Base-by-base conservation (phyloP, 2,113 vertebrate genomes). In the Anguilla rostrata region DNA sequence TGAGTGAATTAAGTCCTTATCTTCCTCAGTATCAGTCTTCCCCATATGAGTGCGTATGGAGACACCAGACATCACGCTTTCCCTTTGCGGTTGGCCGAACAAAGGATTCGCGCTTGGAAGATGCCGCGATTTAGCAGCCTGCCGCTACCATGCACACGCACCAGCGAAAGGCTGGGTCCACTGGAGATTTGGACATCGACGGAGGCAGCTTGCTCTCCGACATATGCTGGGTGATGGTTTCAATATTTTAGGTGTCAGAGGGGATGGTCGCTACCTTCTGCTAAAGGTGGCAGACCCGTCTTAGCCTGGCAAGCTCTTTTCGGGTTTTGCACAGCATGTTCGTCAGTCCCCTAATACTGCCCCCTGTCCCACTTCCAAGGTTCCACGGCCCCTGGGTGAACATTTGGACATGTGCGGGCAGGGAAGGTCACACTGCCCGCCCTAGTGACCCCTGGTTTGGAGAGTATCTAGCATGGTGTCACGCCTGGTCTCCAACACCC, bases 201-300 rank as follows among this genome's bases (percentile, higher is more conserved):
- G 26, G 29, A 82, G 43, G 66, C 34, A 16, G 66, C 71, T 71
- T 7, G 66, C 26, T 11, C 66, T 22, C 82, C 78, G 71, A 83
- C 86, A 87, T 87, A 83, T 83, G 82, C 71, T 57, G n/a, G 63
- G 82, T 83, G 83, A 87, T 82, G 12, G 22, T 83, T 66, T 78
- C 82, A 57, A 78, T 82, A 57, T 43, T 83, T n/a, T 34, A 81
- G 81, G 9, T 79, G 49, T 79, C 82, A n/a, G 66, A 2, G 71
- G 86, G 82, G 86, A 79, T 29, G 0, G 86, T 43, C 46, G 4
- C 26, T 34, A 22, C 85, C 86, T 83, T 87, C 86, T 87, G 86
- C 53, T n/a, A 66, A 20, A 15, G 3, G 18, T 78, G 60, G 83
- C 83, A 84, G 40, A 75, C 43, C n/a, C 43, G n/a, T 9, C 57